Evolutionary conservation across 1,140 invertebrate species (phyloP).

Genomic region (Diploscapter pachys): DNA sequence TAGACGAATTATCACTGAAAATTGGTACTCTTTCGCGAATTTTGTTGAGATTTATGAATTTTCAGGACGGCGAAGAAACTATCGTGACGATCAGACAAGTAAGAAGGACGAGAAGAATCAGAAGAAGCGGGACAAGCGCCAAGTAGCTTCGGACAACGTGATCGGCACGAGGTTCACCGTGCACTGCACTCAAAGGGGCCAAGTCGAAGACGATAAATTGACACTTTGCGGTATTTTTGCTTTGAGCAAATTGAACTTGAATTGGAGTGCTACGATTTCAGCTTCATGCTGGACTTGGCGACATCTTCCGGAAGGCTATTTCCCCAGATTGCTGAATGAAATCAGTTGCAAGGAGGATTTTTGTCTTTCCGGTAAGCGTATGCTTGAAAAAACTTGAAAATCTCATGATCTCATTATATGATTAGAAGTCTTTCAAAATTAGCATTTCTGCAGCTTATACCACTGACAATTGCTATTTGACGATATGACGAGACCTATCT

Average conservation of each 20-base stretch:
- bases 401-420: too few species aligned
- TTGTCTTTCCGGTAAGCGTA: slow-evolving; percentile 25
- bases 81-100: too few species aligned
- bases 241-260: neutral
- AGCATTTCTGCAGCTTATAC: too few species aligned
- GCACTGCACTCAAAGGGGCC: slow-evolving; percentile 28
- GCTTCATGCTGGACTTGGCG: slow-evolving; percentile 38
- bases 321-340: slow-evolving; percentile 37
- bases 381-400: neutral
- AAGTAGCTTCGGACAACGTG: neutral
- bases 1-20: too few species aligned
- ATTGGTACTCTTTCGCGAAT: too few species aligned
- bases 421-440: too few species aligned
- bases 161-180: slow-evolving; percentile 33
- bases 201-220: slow-evolving; percentile 29
- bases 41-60: too few species aligned
- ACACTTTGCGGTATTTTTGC: slow-evolving; percentile 20
- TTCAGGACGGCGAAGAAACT: too few species aligned
- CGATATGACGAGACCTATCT: too few species aligned
- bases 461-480: too few species aligned
- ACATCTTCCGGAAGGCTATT: slow-evolving; percentile 35
- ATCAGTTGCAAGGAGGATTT: slow-evolving; percentile 36
- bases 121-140: slow-evolving; percentile 2
- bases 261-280: neutral
- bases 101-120: too few species aligned